Evolutionary conservation across 2,797 vertebrate species (phyloP).

Genomic region (Pterois miles): DNA sequence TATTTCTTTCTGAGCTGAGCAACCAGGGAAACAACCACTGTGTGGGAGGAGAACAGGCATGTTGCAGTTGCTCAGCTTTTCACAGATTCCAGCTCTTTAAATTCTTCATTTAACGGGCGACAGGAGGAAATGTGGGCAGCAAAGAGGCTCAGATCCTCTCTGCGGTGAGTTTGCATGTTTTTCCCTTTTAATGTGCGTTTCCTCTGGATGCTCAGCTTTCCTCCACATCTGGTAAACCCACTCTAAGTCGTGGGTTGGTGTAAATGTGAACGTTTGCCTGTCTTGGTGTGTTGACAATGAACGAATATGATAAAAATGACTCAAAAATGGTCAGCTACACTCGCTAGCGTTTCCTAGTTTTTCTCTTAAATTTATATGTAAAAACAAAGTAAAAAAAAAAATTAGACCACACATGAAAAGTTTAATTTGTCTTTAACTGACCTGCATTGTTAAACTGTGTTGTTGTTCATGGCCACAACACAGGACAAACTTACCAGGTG

Average conservation of each 20-base stretch:
- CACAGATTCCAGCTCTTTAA: not conserved
- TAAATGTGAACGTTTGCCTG: not conserved
- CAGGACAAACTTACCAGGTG: not conserved
- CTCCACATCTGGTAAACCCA: not conserved
- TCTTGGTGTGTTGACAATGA: not conserved
- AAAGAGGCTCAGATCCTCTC: not conserved
- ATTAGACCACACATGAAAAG: not conserved
- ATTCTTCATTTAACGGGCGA: not conserved
- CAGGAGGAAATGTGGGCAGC: slow-evolving; percentile 8
- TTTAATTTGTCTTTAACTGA: not conserved
- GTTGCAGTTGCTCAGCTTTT: not conserved
- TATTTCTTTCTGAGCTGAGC: not conserved
- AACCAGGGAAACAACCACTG: not conserved
- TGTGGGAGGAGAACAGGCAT: slow-evolving; percentile 6
- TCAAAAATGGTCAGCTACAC: not conserved
- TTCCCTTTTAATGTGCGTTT: not conserved
- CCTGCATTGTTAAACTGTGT: not conserved
- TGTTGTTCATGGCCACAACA: not conserved
- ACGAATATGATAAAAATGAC: not conserved
- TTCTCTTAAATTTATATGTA: not conserved
- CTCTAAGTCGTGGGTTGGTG: not conserved
- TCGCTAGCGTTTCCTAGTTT: not conserved
- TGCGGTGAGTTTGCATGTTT: not conserved
- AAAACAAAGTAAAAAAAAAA: not conserved
- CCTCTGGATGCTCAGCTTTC: not conserved